A percentile compares a stretch with the other conserved stretches of the same genome.
Evolutionary conservation across 2,888 invertebrate species (phyloP).

Genomic region (Mongoloraphidia duomilia): DNA sequence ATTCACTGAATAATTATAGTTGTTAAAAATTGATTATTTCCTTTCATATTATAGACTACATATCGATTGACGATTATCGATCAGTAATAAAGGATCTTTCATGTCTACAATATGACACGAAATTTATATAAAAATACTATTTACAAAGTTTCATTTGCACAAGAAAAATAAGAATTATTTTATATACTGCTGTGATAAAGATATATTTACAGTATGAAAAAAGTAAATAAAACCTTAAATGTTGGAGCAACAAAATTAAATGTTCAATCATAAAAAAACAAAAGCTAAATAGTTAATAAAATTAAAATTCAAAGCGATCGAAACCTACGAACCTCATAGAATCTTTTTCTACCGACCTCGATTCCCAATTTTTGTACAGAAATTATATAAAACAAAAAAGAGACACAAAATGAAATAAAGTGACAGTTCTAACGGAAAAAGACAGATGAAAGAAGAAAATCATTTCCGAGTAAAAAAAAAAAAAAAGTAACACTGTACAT

Average conservation of each 20-base stretch:
- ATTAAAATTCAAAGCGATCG: background rate
- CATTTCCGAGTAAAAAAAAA: background rate
- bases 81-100: background rate
- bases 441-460: background rate
- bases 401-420: constrained; percentile 11
- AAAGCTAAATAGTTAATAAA: constrained; percentile 1
- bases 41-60: too few relatives aligned
- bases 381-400: constrained; percentile 17
- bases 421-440: background rate
- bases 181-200: constrained; percentile 1
- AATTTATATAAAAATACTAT: background rate
- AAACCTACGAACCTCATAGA: too few relatives aligned
- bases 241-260: background rate
- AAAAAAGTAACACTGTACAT: background rate
- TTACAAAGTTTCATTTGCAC: background rate
- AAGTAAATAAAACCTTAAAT: background rate
- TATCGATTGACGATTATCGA: too few relatives aligned
- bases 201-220: background rate
- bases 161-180: constrained; percentile 1
- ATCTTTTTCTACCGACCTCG: too few relatives aligned
- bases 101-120: background rate
- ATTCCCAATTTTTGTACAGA: background rate
- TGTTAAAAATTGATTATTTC: too few relatives aligned
- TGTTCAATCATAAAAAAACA: background rate
- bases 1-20: too few relatives aligned